Percentiles rank a stretch among this genome's conserved stretches.
phyloP scores from a whole-genome alignment of 2,888 invertebrate genomes.

The Eristalis pertinax region DNA sequence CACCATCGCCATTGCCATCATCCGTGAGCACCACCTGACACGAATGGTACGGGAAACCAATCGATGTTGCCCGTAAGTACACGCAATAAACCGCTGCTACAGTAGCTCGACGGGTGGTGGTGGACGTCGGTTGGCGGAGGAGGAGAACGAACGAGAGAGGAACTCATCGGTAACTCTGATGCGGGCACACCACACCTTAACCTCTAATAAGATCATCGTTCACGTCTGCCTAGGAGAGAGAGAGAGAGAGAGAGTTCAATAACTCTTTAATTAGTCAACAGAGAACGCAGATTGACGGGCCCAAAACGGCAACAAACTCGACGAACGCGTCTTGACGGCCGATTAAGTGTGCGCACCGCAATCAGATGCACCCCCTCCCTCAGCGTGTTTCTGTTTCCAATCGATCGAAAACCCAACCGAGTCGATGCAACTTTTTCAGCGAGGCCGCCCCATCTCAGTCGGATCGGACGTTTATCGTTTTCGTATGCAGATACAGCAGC shows the following conservation, averaged over 20 bases:
- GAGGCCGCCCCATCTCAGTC: background rate
- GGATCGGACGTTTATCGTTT: slow-evolving; percentile 1
- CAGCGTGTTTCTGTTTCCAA: slow-evolving; percentile 41
- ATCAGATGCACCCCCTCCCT: slow-evolving; percentile 24
- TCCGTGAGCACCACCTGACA: background rate
- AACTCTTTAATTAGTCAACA: slow-evolving; percentile 64
- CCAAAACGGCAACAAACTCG: slow-evolving; percentile 10
- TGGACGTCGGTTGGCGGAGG: background rate
- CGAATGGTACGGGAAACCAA: background rate
- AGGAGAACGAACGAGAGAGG: background rate
- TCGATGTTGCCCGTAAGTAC: background rate
- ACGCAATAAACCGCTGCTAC: background rate
- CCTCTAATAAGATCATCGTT: background rate
- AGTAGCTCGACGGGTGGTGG: background rate
- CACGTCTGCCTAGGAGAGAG: background rate
- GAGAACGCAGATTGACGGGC: slow-evolving; percentile 33
- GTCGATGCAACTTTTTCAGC: slow-evolving; percentile 1
- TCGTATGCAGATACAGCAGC: slow-evolving; percentile 19
- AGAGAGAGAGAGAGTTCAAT: no score
- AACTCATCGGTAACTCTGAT: background rate
- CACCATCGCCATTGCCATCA: background rate
- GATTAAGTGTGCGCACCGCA: no score
- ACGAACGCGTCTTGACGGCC: slow-evolving; percentile 20
- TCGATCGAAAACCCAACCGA: slow-evolving; percentile 53
- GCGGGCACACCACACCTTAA: slow-evolving; percentile 25